Evolutionary conservation across 2,888 invertebrate species (phyloP).

Genomic region (Sphaeridia pumilis): DNA sequence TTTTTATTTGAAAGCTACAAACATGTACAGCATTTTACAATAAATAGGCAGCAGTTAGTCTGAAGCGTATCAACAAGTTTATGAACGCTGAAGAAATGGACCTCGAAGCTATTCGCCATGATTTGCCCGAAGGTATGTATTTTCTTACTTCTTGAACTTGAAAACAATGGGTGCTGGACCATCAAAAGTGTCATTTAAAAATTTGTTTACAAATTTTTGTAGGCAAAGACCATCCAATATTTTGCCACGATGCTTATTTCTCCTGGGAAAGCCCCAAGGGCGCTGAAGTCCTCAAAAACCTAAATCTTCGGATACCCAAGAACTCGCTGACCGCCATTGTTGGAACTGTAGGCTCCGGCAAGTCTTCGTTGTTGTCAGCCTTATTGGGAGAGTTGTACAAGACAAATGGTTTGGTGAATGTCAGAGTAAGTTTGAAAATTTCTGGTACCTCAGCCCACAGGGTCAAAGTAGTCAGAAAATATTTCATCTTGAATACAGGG

Average conservation of each 20-base stretch:
- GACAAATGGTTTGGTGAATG: conserved; percentile 64
- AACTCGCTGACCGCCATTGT: conserved; percentile 60
- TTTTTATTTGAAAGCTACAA: not conserved
- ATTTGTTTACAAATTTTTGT: too few species aligned
- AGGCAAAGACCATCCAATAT: conserved; percentile 55
- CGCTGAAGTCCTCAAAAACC: conserved; percentile 41
- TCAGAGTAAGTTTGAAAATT: conserved; percentile 41
- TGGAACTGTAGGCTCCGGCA: conserved; percentile 77
- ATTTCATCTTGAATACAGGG: conserved; percentile 35
- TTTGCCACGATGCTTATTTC: conserved; percentile 79
- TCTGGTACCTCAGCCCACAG: conserved; percentile 87
- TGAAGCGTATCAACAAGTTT: conserved; percentile 40
- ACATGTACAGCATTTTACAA: not conserved
- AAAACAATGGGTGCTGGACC: too few species aligned
- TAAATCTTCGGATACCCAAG: conserved; percentile 58
- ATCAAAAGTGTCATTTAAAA: too few species aligned
- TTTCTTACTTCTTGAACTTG: too few species aligned
- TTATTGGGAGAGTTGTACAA: conserved; percentile 85
- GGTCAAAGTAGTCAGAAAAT: conserved; percentile 66
- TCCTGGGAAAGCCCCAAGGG: conserved; percentile 54
- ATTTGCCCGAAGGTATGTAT: conserved; percentile 31
- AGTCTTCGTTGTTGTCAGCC: conserved; percentile 78
- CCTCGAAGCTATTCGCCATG: conserved; percentile 38
- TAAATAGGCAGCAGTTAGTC: conserved; percentile 2
- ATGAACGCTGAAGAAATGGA: conserved; percentile 46